Evolutionary conservation across 2,888 invertebrate genomes (phyloP).

Genomic region (Ptilodon capucinus): DNA sequence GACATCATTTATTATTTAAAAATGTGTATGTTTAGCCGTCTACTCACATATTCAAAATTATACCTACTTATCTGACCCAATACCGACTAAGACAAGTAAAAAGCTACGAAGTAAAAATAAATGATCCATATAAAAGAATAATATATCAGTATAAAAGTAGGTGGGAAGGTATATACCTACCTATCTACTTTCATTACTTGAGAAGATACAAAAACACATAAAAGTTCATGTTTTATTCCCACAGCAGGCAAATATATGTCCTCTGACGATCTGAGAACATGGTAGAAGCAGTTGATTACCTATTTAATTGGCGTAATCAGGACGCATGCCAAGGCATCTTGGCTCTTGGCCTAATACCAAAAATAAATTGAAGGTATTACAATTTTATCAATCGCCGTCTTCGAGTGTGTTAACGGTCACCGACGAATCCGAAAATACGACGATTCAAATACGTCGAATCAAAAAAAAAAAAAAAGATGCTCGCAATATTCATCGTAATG

Average conservation of each 20-base stretch:
- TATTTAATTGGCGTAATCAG: conserved; percentile 3
- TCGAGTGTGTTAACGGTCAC: neutral
- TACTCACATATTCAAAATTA: too few species aligned
- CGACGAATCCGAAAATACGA: neutral
- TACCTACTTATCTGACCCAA: too few species aligned
- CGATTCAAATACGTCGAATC: too few species aligned
- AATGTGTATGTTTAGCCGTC: too few species aligned
- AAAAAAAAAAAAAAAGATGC: neutral
- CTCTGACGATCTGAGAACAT: neutral
- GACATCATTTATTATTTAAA: too few species aligned
- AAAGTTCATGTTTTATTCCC: neutral
- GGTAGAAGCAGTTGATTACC: neutral
- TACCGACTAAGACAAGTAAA: too few species aligned
- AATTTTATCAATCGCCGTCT: neutral
- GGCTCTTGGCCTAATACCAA: neutral
- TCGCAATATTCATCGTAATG: too few species aligned
- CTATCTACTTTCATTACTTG: too few species aligned
- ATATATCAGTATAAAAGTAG: too few species aligned
- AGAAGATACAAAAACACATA: neutral
- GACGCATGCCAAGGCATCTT: neutral
- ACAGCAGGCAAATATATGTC: neutral
- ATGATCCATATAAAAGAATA: too few species aligned
- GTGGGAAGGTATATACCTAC: too few species aligned
- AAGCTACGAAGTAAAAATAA: too few species aligned
- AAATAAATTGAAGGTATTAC: neutral